Conservation (phyloP, 2,888 invertebrate species). For the Dasysyrphus tricinctus region DNA sequence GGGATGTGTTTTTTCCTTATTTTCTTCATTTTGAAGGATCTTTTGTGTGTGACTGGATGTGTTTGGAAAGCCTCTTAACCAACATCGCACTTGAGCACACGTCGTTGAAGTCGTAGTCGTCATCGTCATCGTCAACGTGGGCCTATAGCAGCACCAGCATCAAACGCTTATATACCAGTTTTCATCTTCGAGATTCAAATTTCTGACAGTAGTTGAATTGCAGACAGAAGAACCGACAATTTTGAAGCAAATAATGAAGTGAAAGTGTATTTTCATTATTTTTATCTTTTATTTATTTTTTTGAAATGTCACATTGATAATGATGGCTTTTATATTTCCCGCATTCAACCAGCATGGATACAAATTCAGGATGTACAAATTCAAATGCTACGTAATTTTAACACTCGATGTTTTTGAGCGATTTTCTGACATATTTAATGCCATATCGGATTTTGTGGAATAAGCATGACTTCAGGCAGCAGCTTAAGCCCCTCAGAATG, state of each 20-base stretch:
- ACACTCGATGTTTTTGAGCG: not conserved
- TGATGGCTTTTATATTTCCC: conserved; percentile 48
- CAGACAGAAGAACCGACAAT: conserved; percentile 25
- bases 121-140: not conserved
- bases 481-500: not conserved
- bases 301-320: conserved; percentile 56
- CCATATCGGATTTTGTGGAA: not conserved
- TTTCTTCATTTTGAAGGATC: conserved; percentile 14
- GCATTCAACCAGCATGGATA: conserved; percentile 36
- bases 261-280: conserved; percentile 45
- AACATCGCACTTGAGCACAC: conserved; percentile 52
- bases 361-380: conserved; percentile 47
- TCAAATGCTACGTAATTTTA: conserved; percentile 45
- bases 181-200: conserved; percentile 21
- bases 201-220: conserved; percentile 42
- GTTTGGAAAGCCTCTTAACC: conserved; percentile 52
- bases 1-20: conserved; percentile 31
- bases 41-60: not conserved
- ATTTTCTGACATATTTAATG: conserved; percentile 4
- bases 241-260: conserved; percentile 59
- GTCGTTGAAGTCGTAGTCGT: not conserved
- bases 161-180: not conserved
- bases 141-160: not conserved
- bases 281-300: conserved; percentile 43
- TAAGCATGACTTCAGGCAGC: not conserved